These are phyloP conservation scores for Drosophila takahashii DNA, from an alignment of 1,140 invertebrate genomes.

Conservation along the genomic window DNA sequence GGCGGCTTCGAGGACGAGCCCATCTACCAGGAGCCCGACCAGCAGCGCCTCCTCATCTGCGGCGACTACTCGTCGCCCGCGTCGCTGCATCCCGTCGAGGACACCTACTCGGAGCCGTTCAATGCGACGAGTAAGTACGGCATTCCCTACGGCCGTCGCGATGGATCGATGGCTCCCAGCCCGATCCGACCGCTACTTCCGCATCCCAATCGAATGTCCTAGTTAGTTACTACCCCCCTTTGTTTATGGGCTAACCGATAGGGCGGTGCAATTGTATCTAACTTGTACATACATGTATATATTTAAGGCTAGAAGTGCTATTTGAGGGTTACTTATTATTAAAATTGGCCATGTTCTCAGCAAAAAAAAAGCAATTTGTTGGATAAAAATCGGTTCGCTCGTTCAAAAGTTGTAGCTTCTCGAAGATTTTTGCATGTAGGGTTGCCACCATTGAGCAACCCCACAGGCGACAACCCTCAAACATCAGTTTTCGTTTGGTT, in stretches of 20 bases:
- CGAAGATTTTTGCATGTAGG: no score
- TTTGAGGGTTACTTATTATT: no score
- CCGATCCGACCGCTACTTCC: background rate
- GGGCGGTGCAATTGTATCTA: background rate
- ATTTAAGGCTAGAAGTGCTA: no score
- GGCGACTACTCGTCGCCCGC: conserved; percentile 66
- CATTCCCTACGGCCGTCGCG: background rate
- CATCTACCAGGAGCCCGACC: conserved; percentile 67
- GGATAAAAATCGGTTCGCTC: no score
- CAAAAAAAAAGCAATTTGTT: no score
- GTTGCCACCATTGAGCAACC: no score
- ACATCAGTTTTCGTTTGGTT: no score
- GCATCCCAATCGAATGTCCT: background rate
- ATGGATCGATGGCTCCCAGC: background rate
- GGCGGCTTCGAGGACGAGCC: conserved; percentile 26
- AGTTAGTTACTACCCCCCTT: background rate
- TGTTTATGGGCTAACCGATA: background rate
- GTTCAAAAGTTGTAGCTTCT: no score
- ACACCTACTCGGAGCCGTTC: conserved; percentile 65
- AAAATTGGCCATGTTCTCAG: no score
- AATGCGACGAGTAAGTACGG: conserved; percentile 54
- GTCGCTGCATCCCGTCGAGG: conserved; percentile 36
- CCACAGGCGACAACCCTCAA: no score
- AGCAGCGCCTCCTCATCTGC: conserved; percentile 61
- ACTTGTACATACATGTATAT: conserved; percentile 4